Conservation (phyloP, 2,113 vertebrate genomes). For the Osmerus eperlanus region DNA sequence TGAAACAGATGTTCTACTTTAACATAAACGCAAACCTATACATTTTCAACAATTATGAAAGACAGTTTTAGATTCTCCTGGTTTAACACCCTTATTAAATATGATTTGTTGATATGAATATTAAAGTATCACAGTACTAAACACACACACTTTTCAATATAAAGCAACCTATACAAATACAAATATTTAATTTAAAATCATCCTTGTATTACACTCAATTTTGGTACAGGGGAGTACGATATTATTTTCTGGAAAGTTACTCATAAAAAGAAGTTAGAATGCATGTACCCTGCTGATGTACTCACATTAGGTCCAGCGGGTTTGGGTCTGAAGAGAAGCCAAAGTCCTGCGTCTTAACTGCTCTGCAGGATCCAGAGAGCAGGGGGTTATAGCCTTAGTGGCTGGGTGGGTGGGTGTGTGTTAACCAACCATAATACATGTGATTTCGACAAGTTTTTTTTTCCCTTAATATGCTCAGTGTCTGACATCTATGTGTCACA, state of each 20-base stretch:
- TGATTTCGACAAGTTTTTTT: not conserved
- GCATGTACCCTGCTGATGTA: conserved; percentile 34
- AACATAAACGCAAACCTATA: too few species aligned
- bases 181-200: too few species aligned
- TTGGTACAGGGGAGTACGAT: not conserved
- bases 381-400: conserved; percentile 39
- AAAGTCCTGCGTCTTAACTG: conserved; percentile 45
- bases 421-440: conserved; percentile 43
- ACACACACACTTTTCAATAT: too few species aligned
- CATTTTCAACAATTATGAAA: too few species aligned
- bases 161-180: too few species aligned
- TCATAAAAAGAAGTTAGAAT: not conserved
- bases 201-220: too few species aligned
- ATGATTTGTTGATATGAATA: too few species aligned
- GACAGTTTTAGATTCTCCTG: too few species aligned
- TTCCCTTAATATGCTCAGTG: not conserved
- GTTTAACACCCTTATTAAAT: too few species aligned
- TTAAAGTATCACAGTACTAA: too few species aligned
- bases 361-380: not conserved
- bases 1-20: not conserved
- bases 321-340: conserved; percentile 35
- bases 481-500: not conserved
- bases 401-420: conserved; percentile 47
- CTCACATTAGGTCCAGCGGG: conserved; percentile 54
- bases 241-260: not conserved